Conservation (phyloP, 2,888 invertebrate species). For the Sclerodermus sp. region DNA sequence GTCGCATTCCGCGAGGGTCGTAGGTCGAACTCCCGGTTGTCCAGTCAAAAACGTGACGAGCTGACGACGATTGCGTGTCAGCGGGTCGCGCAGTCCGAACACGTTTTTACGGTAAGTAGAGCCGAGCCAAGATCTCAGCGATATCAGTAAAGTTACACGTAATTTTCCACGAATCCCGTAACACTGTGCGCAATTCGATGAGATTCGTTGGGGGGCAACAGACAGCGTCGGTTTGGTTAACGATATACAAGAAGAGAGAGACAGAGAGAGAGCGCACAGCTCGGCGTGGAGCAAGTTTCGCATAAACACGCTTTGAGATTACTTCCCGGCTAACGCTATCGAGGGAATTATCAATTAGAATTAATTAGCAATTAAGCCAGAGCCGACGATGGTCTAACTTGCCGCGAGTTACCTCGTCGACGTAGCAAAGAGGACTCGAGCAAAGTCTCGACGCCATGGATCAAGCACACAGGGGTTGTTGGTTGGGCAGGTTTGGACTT, state of each 20-base stretch:
- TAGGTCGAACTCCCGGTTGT: too few relatives aligned
- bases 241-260: background rate
- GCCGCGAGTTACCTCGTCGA: constrained; percentile 24
- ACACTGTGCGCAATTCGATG: background rate
- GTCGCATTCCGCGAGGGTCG: too few relatives aligned
- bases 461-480: too few relatives aligned
- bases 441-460: background rate
- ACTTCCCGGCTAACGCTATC: constrained; percentile 28
- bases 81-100: too few relatives aligned
- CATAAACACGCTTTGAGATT: constrained; percentile 39
- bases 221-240: background rate
- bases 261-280: constrained; percentile 6
- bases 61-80: too few relatives aligned
- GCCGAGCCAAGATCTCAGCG: too few relatives aligned
- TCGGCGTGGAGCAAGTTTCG: constrained; percentile 25
- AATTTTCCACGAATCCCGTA: too few relatives aligned
- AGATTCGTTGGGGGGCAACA: background rate
- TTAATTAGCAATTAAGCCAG: constrained; percentile 42
- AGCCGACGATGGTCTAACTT: constrained; percentile 29
- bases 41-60: too few relatives aligned
- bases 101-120: too few relatives aligned
- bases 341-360: constrained; percentile 42
- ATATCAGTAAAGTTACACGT: too few relatives aligned
- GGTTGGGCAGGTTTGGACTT: too few relatives aligned
- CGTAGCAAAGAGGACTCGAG: constrained; percentile 13